phyloP scores from a whole-genome alignment of 1,140 invertebrate genomes.

The Macrobrachium nipponense region DNA sequence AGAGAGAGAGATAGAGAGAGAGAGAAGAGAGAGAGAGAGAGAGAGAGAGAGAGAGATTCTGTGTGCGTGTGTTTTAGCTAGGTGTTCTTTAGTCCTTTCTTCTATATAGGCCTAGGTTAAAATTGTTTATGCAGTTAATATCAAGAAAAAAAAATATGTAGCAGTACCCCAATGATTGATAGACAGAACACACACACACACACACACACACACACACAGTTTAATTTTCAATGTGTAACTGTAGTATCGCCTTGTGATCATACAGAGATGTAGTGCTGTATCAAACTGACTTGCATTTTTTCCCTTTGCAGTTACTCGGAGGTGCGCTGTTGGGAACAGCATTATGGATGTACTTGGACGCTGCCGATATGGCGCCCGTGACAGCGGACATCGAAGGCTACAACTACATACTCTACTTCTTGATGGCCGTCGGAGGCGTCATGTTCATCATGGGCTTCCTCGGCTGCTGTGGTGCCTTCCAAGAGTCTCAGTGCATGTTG shows the following conservation, averaged over 20 bases:
- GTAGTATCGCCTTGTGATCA: neutral
- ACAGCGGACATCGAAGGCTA: slow-evolving; percentile 78
- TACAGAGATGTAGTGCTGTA: neutral
- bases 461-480: slow-evolving; percentile 90
- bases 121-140: neutral
- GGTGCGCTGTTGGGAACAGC: slow-evolving; percentile 76
- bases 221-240: neutral
- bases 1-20: too few relatives aligned
- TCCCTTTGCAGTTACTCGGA: slow-evolving; percentile 78
- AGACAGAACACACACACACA: neutral
- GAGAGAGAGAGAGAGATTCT: too few relatives aligned
- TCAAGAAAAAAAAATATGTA: neutral
- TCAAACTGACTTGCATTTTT: slow-evolving; percentile 37
- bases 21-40: too few relatives aligned
- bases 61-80: neutral
- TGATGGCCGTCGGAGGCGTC: slow-evolving; percentile 82
- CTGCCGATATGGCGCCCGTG: slow-evolving; percentile 78
- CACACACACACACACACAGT: neutral
- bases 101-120: too few relatives aligned
- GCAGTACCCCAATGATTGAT: neutral
- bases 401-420: slow-evolving; percentile 79
- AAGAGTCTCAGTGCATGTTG: slow-evolving; percentile 88
- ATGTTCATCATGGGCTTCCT: slow-evolving; percentile 88
- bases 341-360: slow-evolving; percentile 83
- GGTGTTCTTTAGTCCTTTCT: neutral